Conservation (phyloP, 2,113 vertebrate species). For the Apteryx owenii region DNA sequence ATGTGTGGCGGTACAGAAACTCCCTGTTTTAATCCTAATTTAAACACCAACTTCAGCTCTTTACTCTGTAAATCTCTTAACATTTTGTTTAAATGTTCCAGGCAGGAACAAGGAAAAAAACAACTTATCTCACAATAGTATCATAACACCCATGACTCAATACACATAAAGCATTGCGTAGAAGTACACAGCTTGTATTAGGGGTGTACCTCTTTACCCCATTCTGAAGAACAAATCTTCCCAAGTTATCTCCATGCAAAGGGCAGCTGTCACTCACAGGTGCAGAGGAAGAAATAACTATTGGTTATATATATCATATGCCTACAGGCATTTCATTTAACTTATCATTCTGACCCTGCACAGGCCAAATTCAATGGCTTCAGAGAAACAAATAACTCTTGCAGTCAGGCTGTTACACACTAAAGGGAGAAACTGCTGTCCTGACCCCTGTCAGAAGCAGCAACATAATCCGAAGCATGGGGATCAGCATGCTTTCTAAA, state of each 20-base stretch:
- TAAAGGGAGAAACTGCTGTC: background rate
- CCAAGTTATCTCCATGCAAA: background rate
- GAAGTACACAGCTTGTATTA: background rate
- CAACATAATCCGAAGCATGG: fast-evolving
- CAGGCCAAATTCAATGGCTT: conserved; percentile 1
- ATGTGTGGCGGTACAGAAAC: background rate
- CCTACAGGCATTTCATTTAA: background rate
- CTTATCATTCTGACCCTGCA: background rate
- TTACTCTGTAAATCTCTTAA: background rate
- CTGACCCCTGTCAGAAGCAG: background rate
- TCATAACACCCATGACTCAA: background rate
- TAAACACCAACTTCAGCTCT: background rate
- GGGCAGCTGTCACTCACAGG: background rate
- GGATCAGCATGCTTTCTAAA: background rate
- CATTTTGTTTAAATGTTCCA: background rate
- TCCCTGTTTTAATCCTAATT: background rate
- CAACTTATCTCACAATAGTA: background rate
- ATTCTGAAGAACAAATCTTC: background rate
- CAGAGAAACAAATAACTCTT: background rate
- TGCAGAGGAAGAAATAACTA: background rate
- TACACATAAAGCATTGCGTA: background rate
- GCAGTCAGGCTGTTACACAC: background rate
- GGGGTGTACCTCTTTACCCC: background rate
- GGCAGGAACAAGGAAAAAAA: background rate
- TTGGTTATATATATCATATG: background rate